phyloP scores from a whole-genome alignment of 2,113 vertebrate genomes.

The Chinchilla lanigera region DNA sequence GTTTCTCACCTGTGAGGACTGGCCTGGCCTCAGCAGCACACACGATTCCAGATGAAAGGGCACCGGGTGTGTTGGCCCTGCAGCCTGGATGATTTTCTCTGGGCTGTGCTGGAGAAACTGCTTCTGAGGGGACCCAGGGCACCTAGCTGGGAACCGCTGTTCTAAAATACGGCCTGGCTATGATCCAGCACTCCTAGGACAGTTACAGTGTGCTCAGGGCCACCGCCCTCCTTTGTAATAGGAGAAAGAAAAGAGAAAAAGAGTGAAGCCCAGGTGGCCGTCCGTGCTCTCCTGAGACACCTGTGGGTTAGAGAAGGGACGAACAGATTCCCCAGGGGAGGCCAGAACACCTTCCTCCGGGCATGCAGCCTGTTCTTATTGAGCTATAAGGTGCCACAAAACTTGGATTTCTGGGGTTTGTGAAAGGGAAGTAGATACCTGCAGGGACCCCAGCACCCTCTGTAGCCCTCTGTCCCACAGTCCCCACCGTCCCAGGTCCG shows the following conservation, averaged over 20 bases:
- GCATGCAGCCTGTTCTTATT: neutral
- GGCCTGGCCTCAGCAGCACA: neutral
- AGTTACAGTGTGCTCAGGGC: neutral
- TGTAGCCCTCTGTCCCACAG: neutral
- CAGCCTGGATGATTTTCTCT: neutral
- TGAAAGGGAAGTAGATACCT: neutral
- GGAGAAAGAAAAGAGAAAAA: neutral
- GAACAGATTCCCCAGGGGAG: neutral
- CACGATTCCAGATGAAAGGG: neutral
- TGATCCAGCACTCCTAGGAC: neutral
- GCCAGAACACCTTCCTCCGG: neutral
- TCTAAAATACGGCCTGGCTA: neutral
- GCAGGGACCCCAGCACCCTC: neutral
- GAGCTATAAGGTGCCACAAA: neutral
- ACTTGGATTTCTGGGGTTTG: neutral
- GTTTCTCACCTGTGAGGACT: neutral
- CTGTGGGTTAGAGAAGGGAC: neutral
- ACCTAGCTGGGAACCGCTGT: neutral
- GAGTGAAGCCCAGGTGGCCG: neutral
- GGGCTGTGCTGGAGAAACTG: neutral
- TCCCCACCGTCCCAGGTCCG: neutral
- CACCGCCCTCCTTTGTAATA: neutral
- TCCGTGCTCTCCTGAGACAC: neutral
- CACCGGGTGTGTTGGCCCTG: rapidly evolving
- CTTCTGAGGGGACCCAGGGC: neutral